Evolutionary conservation across 2,888 invertebrate species (phyloP).

Genomic region (Hecatera dysodea): DNA sequence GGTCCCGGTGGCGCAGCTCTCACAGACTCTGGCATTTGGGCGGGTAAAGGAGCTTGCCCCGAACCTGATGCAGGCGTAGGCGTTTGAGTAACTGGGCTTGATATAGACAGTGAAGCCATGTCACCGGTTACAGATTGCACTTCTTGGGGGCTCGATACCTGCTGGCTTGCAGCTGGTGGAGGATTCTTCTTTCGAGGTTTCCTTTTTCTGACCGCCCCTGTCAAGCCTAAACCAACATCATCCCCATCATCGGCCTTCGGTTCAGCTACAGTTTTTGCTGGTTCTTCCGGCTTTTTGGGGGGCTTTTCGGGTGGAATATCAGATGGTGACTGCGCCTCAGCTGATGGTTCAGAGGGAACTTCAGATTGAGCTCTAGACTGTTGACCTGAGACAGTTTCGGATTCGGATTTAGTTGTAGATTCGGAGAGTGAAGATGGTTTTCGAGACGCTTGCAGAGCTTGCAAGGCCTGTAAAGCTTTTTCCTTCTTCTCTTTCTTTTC

Average conservation of each 20-base stretch:
- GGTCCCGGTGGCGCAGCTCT: neutral
- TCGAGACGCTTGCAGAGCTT: slow-evolving; percentile 45
- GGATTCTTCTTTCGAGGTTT: slow-evolving; percentile 62
- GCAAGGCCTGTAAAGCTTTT: slow-evolving; percentile 50
- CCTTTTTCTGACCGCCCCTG: slow-evolving; percentile 61
- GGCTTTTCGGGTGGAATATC: slow-evolving; percentile 10
- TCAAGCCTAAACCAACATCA: slow-evolving; percentile 61
- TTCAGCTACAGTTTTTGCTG: slow-evolving; percentile 12
- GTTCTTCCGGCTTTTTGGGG: slow-evolving; percentile 20
- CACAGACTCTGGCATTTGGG: slow-evolving; percentile 22
- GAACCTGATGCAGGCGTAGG: neutral
- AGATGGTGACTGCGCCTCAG: slow-evolving; percentile 10
- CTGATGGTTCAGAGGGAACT: slow-evolving; percentile 35
- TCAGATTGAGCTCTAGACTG: slow-evolving; percentile 46
- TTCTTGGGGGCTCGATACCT: slow-evolving; percentile 6
- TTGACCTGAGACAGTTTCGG: slow-evolving; percentile 29
- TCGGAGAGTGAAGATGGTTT: slow-evolving; percentile 36
- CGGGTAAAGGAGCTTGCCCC: neutral
- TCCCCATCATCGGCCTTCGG: slow-evolving; percentile 40
- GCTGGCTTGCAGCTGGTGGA: slow-evolving; percentile 22
- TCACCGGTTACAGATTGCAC: slow-evolving; percentile 4
- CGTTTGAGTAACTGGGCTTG: neutral
- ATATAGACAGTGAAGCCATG: slow-evolving; percentile 8
- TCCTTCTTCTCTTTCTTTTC: slow-evolving; percentile 69
- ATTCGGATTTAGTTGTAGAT: slow-evolving; percentile 31